Base-by-base conservation (phyloP, 2,797 vertebrate genomes). In the Iguana delicatissima region DNA sequence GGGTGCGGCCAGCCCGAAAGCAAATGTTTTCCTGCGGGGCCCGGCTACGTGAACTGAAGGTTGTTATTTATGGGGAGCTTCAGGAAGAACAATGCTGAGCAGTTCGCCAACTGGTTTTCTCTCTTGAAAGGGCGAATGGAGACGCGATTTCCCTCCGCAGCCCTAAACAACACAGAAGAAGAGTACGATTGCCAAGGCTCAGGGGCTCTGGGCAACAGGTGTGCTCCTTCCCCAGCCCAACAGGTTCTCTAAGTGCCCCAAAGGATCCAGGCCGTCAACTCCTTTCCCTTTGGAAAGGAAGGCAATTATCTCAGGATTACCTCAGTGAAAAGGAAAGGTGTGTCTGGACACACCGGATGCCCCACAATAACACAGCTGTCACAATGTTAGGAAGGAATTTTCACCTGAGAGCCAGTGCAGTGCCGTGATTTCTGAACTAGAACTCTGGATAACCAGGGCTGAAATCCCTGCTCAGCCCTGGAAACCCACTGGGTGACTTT, bases 21-120 rank as follows among this genome's bases (percentile, higher is more conserved):
- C n/a, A 83, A 90, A 67, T 55, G 26, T 77, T 90, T 55, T 24
- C 79, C 38, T 55, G 32, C 74, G 22, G 72, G 57, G 69, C 57
- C 42, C 7, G 29, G 32, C 10, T 57, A 32, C 8, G 46, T n/a
- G 5, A 42, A 83, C 35, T 5, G 29, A 55, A 77, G 73, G 46
- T 67, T 32, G 35, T 67, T 64, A 42, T 86, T 32, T 35, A 62
- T 29, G 42, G 46, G 24, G 0, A 55, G 42, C 69, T 5, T 1
- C 80, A 55, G 67, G 52, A 8, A 4, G 69, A 73, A 42, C 3
- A 1, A 14, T 1, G 22, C 5, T 0, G 42, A 46, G 29, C 26
- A 9, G 35, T 5, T 38, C 2, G 1, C 10, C n/a, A 69, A 52
- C 46, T 38, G 2, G 24, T 64, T 69, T 69, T 32, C 12, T 32